Conservation (phyloP, 2,888 invertebrate genomes). For the Rhagonycha lutea region DNA sequence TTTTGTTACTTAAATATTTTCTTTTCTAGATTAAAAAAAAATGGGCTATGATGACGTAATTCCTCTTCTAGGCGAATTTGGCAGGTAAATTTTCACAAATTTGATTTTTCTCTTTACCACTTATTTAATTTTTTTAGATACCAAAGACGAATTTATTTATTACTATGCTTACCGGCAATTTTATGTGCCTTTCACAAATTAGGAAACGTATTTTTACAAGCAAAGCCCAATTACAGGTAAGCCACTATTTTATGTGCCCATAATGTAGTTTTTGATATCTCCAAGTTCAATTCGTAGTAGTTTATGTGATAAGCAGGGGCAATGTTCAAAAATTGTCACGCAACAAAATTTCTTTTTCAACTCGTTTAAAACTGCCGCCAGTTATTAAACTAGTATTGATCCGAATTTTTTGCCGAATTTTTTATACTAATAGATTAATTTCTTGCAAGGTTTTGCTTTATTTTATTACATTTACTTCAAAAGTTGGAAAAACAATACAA, state of each 20-base stretch:
- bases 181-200: conserved; percentile 75
- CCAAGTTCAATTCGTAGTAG: neutral
- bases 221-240: conserved; percentile 67
- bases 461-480: too few relatives aligned
- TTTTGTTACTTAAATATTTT: neutral
- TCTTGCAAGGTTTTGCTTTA: neutral
- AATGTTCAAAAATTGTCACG: neutral
- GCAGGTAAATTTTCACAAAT: conserved; percentile 47
- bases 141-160: conserved; percentile 69
- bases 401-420: neutral
- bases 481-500: too few relatives aligned
- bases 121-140: conserved; percentile 51
- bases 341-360: neutral
- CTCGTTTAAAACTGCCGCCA: neutral
- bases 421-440: neutral
- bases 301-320: neutral
- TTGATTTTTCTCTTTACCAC: neutral
- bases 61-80: conserved; percentile 70
- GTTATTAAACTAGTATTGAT: neutral
- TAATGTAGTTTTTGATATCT: neutral
- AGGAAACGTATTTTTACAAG: conserved; percentile 71
- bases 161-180: conserved; percentile 72
- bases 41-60: conserved; percentile 77
- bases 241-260: conserved; percentile 2
- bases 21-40: conserved; percentile 19